A percentile compares a stretch with the other conserved stretches of the same genome.
phyloP scores from a whole-genome alignment of 1,140 invertebrate species.

The Wiebesia pumilae region DNA sequence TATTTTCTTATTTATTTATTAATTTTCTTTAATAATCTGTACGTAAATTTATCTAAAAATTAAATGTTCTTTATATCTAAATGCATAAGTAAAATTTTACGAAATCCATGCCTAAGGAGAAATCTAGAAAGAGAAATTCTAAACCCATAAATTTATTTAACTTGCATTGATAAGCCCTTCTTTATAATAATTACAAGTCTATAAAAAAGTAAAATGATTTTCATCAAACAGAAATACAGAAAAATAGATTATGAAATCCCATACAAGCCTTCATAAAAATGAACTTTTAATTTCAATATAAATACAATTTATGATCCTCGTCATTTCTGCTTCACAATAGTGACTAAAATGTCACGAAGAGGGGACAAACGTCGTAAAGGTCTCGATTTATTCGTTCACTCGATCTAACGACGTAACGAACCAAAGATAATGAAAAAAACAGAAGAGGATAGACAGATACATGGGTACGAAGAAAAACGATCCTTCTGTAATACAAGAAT shows the following conservation, averaged over 20 bases:
- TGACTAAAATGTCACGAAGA: background rate
- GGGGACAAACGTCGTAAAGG: background rate
- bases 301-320: background rate
- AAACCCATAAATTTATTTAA: too few relatives aligned
- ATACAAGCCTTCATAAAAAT: background rate
- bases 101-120: too few relatives aligned
- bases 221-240: background rate
- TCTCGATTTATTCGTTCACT: slow-evolving; percentile 26
- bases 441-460: background rate
- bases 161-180: too few relatives aligned
- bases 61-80: too few relatives aligned
- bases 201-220: background rate
- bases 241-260: background rate
- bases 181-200: background rate
- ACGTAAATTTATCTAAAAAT: too few relatives aligned
- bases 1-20: background rate
- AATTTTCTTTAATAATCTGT: background rate
- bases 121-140: too few relatives aligned
- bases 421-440: slow-evolving; percentile 13
- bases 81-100: too few relatives aligned
- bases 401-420: background rate
- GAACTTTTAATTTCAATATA: background rate
- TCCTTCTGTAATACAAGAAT: slow-evolving; percentile 10
- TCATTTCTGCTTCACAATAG: background rate
- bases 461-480: slow-evolving; percentile 31